These are phyloP conservation scores for Anguilla marmorata DNA, from an alignment of 2,797 vertebrate genomes.

Conservation along the genomic window DNA sequence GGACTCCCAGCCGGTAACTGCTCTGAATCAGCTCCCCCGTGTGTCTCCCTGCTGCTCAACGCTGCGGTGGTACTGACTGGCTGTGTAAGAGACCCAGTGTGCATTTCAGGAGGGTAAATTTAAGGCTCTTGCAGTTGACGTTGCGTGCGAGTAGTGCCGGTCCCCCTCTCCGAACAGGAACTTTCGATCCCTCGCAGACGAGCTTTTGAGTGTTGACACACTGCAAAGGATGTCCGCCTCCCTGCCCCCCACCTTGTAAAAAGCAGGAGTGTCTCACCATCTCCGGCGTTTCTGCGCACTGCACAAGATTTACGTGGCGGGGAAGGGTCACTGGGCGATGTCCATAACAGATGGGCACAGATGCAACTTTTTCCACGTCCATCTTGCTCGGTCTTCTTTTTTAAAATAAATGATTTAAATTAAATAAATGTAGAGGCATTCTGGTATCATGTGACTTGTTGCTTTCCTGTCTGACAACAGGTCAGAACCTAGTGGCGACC, in stretches of 20 bases:
- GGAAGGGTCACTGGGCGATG: background rate
- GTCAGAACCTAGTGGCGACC: background rate
- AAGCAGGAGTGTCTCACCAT: background rate
- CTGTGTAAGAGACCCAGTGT: background rate
- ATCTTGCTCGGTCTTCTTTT: background rate
- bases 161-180: background rate
- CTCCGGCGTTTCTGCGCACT: background rate
- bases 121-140: background rate
- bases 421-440: no score
- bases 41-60: background rate
- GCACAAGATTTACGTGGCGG: background rate
- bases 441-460: background rate
- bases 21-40: background rate
- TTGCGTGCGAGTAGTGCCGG: background rate
- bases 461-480: background rate
- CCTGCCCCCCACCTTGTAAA: background rate
- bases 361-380: no score
- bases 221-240: background rate
- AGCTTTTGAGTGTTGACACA: background rate
- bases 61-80: background rate
- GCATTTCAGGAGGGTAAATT: background rate
- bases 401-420: no score
- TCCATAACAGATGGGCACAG: background rate
- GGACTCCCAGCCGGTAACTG: background rate
- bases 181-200: background rate